These are phyloP conservation scores for Phodopus roborovskii DNA, from an alignment of 2,113 vertebrate species.

Conservation along the genomic window DNA sequence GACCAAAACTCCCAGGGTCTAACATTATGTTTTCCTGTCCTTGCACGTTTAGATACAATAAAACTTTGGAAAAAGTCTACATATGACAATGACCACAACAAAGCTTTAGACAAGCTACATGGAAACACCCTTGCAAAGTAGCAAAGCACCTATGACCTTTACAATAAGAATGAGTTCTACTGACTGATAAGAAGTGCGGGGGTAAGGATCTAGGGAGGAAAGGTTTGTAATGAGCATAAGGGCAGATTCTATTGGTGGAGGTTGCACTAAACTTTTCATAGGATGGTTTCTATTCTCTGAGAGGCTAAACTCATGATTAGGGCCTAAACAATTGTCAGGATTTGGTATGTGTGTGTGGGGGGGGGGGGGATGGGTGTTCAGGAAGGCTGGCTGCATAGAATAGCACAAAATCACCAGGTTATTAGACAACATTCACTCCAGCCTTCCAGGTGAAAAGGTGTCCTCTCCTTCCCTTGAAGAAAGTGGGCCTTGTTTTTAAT, in stretches of 20 bases:
- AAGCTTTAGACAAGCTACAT: background rate
- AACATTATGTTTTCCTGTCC: background rate
- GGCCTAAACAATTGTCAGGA: background rate
- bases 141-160: too few species aligned
- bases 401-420: background rate
- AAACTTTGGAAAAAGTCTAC: background rate
- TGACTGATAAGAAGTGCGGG: background rate
- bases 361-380: too few species aligned
- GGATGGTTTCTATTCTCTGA: background rate
- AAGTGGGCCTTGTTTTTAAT: background rate
- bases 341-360: too few species aligned
- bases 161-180: too few species aligned
- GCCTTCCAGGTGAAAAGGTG: background rate
- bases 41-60: background rate
- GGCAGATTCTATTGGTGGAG: background rate
- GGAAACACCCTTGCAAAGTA: too few species aligned
- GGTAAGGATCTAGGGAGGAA: background rate
- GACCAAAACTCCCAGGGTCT: background rate
- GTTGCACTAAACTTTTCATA: background rate
- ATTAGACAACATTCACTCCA: background rate
- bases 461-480: background rate
- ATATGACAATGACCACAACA: background rate
- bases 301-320: background rate
- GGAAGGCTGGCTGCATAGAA: background rate
- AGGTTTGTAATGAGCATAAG: background rate